A percentile compares a stretch with the other conserved stretches of the same genome.
phyloP scores from a whole-genome alignment of 2,888 invertebrate species.

The Rhagonycha fulva region DNA sequence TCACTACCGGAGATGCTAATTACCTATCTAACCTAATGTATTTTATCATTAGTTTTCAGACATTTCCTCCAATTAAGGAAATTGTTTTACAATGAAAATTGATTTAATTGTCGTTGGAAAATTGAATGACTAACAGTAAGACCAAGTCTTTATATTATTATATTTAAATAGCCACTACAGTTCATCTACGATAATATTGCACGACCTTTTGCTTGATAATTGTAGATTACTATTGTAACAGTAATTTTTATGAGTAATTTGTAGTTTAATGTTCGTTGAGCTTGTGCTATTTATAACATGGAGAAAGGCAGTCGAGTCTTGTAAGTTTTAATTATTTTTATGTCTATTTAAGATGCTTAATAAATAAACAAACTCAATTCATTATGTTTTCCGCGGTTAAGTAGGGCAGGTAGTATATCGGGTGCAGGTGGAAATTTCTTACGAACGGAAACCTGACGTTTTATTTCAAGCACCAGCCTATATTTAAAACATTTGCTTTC shows the following conservation, averaged over 20 bases:
- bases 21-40: background rate
- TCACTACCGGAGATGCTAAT: background rate
- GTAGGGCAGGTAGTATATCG: background rate
- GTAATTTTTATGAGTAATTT: background rate
- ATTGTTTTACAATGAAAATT: background rate
- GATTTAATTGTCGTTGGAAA: background rate
- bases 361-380: background rate
- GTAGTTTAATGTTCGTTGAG: background rate
- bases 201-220: background rate
- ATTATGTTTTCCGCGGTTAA: background rate
- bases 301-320: background rate
- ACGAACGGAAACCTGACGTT: background rate
- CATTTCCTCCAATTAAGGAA: background rate
- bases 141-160: background rate
- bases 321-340: background rate
- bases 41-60: background rate
- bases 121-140: background rate
- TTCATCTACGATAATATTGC: background rate
- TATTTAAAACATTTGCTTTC: background rate
- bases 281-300: background rate
- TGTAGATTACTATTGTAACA: background rate
- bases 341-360: background rate
- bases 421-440: background rate
- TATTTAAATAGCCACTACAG: background rate
- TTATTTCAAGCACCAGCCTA: background rate